Percentiles rank a stretch among this genome's conserved stretches.
Conservation (phyloP, 2,797 vertebrate species). For the Saguinus oedipus region DNA sequence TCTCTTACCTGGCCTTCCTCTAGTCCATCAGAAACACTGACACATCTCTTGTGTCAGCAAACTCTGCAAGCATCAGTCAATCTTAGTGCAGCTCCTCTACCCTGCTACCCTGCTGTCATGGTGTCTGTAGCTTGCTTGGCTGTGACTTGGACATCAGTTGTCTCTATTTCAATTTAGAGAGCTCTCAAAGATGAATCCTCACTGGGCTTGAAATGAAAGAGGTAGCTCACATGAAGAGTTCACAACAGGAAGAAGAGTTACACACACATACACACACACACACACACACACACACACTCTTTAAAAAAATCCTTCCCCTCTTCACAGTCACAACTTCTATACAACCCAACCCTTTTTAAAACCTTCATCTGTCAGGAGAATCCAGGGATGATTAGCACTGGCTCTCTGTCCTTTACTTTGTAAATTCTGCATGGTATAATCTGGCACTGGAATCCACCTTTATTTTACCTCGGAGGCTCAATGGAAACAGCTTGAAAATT, state of each 20-base stretch:
- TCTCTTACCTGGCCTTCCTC: not conserved
- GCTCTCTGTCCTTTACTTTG: not conserved
- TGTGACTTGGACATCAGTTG: not conserved
- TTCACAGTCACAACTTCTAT: not conserved
- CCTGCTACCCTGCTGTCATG: accelerated
- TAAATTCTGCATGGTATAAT: not conserved
- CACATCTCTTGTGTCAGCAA: not conserved
- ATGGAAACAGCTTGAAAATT: not conserved
- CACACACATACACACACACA: not conserved
- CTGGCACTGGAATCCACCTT: not conserved
- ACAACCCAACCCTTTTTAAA: not conserved
- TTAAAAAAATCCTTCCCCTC: not conserved
- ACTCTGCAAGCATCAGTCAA: not conserved
- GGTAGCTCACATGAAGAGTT: not conserved
- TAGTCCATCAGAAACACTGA: not conserved
- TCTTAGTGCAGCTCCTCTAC: not conserved
- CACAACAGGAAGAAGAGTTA: not conserved
- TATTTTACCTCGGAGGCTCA: not conserved
- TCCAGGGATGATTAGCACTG: not conserved
- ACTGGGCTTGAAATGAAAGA: not conserved
- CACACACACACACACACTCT: not conserved
- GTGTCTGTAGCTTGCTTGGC: not conserved
- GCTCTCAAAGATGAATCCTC: not conserved
- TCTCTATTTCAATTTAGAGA: not conserved
- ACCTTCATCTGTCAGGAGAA: not conserved